Conservation (phyloP, 2,888 invertebrate species). For the Biston stratarius region DNA sequence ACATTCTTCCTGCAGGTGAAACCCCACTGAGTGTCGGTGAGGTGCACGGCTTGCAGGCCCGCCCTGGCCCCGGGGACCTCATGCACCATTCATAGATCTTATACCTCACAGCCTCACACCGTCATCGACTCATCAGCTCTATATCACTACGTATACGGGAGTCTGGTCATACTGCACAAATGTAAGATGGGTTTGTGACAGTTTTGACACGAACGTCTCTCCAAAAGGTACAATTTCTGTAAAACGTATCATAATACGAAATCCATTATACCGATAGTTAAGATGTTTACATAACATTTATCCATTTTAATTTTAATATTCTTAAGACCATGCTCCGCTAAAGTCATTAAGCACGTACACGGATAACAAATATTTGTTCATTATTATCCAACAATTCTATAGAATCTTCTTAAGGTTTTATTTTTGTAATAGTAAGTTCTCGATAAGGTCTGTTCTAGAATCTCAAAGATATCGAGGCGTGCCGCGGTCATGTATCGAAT, state of each 20-base stretch:
- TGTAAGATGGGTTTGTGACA: not conserved
- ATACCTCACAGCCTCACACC: slow-evolving; percentile 45
- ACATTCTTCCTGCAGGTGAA: slow-evolving; percentile 66
- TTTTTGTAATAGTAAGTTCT: slow-evolving; percentile 62
- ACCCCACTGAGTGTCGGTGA: slow-evolving; percentile 78
- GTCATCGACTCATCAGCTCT: slow-evolving; percentile 43
- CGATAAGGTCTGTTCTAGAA: slow-evolving; percentile 50
- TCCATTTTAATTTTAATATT: not conserved
- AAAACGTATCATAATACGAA: not conserved
- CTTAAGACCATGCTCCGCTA: slow-evolving; percentile 11
- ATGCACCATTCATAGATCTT: slow-evolving; percentile 43
- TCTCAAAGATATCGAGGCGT: slow-evolving; percentile 46
- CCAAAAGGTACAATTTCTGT: not conserved
- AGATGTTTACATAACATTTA: not conserved
- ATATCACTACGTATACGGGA: slow-evolving; percentile 25
- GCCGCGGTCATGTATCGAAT: slow-evolving; percentile 48
- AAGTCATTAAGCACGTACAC: not conserved
- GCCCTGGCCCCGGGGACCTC: slow-evolving; percentile 50
- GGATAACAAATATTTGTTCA: slow-evolving; percentile 11
- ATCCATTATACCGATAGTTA: not conserved
- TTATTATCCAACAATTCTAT: slow-evolving; percentile 30
- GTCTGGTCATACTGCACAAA: slow-evolving; percentile 23
- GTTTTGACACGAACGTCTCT: not conserved
- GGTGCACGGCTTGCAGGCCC: slow-evolving; percentile 56
- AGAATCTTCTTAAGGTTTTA: slow-evolving; percentile 53